These are phyloP conservation scores for Eumaeus atala DNA, from an alignment of 1,140 invertebrate species.

Conservation along the genomic window DNA sequence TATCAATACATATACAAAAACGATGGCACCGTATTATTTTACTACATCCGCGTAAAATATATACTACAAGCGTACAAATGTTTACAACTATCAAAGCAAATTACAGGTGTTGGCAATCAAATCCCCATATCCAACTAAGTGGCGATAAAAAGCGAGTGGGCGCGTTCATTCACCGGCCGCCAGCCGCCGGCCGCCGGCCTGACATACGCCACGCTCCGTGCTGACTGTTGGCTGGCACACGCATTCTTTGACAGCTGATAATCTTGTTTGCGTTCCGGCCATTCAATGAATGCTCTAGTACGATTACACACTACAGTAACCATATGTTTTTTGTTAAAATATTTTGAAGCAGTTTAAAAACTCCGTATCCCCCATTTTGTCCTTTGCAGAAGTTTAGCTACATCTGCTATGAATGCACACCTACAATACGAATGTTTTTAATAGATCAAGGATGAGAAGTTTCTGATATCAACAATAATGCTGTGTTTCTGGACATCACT, in stretches of 20 bases:
- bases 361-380: too few species aligned
- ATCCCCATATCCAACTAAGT: conserved; percentile 45
- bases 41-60: background rate
- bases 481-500: too few species aligned
- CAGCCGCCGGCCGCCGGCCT: conserved; percentile 38
- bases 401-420: too few species aligned
- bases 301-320: conserved; percentile 9
- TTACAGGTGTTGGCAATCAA: conserved; percentile 51
- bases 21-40: background rate
- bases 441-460: too few species aligned
- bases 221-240: conserved; percentile 31
- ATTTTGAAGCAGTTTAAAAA: background rate
- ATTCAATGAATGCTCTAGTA: conserved; percentile 31
- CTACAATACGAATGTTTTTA: too few species aligned
- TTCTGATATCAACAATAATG: too few species aligned
- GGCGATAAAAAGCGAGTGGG: conserved; percentile 59
- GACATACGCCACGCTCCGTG: conserved; percentile 20
- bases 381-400: too few species aligned
- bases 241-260: conserved; percentile 55
- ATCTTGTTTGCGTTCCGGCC: conserved; percentile 34
- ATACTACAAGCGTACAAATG: background rate
- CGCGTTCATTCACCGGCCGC: conserved; percentile 44
- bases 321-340: background rate
- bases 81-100: conserved; percentile 35
- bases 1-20: too few species aligned